Evolutionary conservation across 2,888 invertebrate genomes (phyloP).

Genomic region (Pterobdella sp.): DNA sequence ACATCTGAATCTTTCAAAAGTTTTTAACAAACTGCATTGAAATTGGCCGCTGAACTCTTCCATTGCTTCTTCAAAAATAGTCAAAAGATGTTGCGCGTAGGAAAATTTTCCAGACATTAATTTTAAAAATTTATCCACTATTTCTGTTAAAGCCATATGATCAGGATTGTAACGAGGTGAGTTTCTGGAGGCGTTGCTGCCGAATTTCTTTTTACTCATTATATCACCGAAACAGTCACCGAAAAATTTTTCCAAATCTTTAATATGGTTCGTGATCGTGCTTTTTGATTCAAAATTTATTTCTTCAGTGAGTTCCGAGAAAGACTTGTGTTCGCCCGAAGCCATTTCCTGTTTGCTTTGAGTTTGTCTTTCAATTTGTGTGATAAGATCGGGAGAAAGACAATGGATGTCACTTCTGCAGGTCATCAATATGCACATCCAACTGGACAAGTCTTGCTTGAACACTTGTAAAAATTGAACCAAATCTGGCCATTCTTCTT

Average conservation of each 20-base stretch:
- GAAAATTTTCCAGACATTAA: slow-evolving; percentile 18
- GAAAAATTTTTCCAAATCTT: slow-evolving; percentile 22
- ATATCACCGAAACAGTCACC: slow-evolving; percentile 26
- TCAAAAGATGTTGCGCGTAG: slow-evolving; percentile 20
- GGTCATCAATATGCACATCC: slow-evolving; percentile 22
- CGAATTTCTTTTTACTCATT: slow-evolving; percentile 23
- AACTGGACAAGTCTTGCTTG: slow-evolving; percentile 18
- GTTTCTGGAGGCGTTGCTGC: not conserved
- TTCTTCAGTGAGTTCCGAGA: not conserved
- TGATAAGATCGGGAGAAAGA: slow-evolving; percentile 14
- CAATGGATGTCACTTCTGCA: slow-evolving; percentile 15
- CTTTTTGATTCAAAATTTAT: slow-evolving; percentile 20
- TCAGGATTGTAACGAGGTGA: slow-evolving; percentile 25
- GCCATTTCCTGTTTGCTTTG: not conserved
- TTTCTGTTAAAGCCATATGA: slow-evolving; percentile 18
- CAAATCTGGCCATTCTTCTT: slow-evolving; percentile 13
- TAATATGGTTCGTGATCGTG: slow-evolving; percentile 10
- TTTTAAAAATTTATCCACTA: slow-evolving; percentile 22
- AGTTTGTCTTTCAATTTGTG: slow-evolving; percentile 13
- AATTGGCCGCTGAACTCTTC: slow-evolving; percentile 23
- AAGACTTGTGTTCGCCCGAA: slow-evolving; percentile 2
- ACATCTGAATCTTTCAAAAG: slow-evolving; percentile 20
- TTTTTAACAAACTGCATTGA: slow-evolving; percentile 24
- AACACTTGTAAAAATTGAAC: slow-evolving; percentile 19
- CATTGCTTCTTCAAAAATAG: slow-evolving; percentile 23